Conservation (phyloP, 1,140 invertebrate species). For the Leguminivora glycinivorella region DNA sequence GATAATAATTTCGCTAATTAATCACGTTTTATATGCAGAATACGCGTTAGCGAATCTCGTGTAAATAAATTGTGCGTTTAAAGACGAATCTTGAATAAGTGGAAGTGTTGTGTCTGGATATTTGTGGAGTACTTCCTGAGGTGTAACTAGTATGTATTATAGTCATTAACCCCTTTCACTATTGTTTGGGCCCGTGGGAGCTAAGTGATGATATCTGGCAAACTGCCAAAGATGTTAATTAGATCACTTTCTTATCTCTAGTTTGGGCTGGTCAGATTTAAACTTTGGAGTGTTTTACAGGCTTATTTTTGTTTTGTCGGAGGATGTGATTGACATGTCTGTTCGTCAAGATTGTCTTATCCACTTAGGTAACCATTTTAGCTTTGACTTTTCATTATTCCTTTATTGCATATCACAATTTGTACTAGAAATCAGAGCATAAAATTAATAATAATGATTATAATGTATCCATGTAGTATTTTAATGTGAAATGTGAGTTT, state of each 20-base stretch:
- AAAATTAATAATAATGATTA: neutral
- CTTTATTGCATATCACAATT: neutral
- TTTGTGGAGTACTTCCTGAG: slow-evolving; percentile 2
- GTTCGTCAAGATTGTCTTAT: neutral
- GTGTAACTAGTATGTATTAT: slow-evolving; percentile 8
- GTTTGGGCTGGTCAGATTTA: slow-evolving; percentile 31
- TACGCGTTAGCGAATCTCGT: neutral
- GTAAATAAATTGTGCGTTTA: slow-evolving; percentile 14
- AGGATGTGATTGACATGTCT: slow-evolving; percentile 18
- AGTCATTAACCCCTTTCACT: slow-evolving; percentile 28
- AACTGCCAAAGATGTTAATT: slow-evolving; percentile 49
- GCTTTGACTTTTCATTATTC: neutral
- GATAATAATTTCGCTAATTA: slow-evolving; percentile 32
- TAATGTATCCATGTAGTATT: too few relatives aligned
- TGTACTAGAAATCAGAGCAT: neutral
- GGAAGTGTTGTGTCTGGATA: slow-evolving; percentile 23
- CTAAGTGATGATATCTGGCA: slow-evolving; percentile 45
- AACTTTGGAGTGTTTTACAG: slow-evolving; percentile 23
- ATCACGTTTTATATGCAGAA: slow-evolving; percentile 14
- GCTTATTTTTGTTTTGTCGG: slow-evolving; percentile 23
- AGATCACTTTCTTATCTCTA: slow-evolving; percentile 40
- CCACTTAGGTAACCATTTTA: neutral
- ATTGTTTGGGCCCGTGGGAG: slow-evolving; percentile 29
- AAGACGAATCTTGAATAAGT: neutral
- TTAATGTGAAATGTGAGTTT: too few relatives aligned